A percentile compares a stretch with the other conserved stretches of the same genome.
Evolutionary conservation across 2,113 vertebrate species (phyloP).

Genomic region (Pygoscelis antarcticus): DNA sequence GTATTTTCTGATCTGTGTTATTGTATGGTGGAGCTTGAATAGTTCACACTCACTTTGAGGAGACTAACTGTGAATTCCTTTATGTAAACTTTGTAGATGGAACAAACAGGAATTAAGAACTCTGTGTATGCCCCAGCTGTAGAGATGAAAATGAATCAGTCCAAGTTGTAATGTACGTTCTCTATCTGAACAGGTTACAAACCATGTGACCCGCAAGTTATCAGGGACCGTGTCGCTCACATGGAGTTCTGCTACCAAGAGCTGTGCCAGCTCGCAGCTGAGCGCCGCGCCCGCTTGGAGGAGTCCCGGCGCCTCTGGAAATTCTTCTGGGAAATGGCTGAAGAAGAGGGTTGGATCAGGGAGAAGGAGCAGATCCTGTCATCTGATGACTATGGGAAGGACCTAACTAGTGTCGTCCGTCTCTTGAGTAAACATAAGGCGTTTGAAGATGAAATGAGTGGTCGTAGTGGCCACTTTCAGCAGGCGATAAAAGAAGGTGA

Average conservation of each 20-base stretch:
- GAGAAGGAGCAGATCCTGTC: constrained; percentile 96
- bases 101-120: not conserved
- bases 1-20: not conserved
- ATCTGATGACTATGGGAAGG: constrained; percentile 87
- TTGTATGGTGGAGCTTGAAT: not conserved
- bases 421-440: constrained; percentile 92
- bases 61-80: not conserved
- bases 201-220: constrained; percentile 93
- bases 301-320: constrained; percentile 96
- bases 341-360: constrained; percentile 95
- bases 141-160: not conserved
- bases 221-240: constrained; percentile 91
- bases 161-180: not conserved
- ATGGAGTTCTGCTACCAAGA: constrained; percentile 97
- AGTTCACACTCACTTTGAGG: not conserved
- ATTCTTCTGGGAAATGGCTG: constrained; percentile 98
- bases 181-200: constrained; percentile 85
- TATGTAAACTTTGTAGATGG: not conserved
- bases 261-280: constrained; percentile 88
- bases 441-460: constrained; percentile 93
- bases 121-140: not conserved
- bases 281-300: constrained; percentile 88
- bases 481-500: constrained; percentile 90
- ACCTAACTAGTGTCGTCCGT: constrained; percentile 89
- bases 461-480: constrained; percentile 86